Evolutionary conservation across 2,797 vertebrate species (phyloP), one percentile per base, ranked within the genome.

Genomic region (Aphelocoma californica): DNA sequence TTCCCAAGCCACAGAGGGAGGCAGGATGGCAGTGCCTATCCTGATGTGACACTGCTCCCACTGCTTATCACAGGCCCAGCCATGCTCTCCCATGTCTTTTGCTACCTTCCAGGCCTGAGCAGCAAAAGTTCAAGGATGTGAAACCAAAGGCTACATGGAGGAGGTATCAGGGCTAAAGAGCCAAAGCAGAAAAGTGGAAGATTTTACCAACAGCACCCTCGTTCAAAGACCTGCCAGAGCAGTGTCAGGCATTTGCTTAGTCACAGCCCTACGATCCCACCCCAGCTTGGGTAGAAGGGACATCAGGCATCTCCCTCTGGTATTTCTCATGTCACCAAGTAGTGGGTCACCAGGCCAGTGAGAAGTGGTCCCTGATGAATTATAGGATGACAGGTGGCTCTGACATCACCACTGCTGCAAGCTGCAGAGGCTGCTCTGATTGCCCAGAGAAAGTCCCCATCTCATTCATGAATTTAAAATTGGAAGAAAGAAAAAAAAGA

Each of bases 281-380:
- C 61, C 14, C 53, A 42, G 73, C 62, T 44, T 2, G 1, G 36
- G 62, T 6, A 67, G 29, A 87, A 88, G 64, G 58, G 38, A 67
- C 44, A 38, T 10, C 4, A 10, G 25, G 53, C 36, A 24, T 90
- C 67, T 77, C 73, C 57, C 70, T 54, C 48, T 32, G 34, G 32
- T 75, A 90, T 69, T 72, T 67, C n/a, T 4, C 29, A 23, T 62
- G 51, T 83, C 91, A 94, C 51, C 5, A 31, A 60, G 80, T 61
- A 81, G 65, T 77, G 84, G 91, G 82, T 92, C 82, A 74, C 78
- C 88, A 93, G 93, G 89, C 81, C 71, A 94, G 65, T 0, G 2
- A 71, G 82, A 57, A 53, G 74, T 4, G 1, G 74, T 62, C 67
- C 31, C 45, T 0, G 0, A 19, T 66, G 67, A 93, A 88, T 90